A percentile compares a stretch with the other conserved stretches of the same genome.
These are phyloP conservation scores for Galagoides demidoff DNA, from an alignment of 2,797 vertebrate genomes.

Conservation along the genomic window DNA sequence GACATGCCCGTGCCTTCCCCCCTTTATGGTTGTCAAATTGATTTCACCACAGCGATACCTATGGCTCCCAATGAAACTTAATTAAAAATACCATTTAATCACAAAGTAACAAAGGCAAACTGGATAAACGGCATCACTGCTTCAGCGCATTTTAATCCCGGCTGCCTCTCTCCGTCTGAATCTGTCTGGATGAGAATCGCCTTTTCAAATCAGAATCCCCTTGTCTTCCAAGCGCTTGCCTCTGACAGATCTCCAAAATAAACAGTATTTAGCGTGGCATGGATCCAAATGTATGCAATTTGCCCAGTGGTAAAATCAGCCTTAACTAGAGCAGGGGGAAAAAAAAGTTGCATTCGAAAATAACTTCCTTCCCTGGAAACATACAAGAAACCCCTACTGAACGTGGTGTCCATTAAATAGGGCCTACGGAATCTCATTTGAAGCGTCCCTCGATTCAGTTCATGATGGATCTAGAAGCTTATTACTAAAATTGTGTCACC, in stretches of 20 bases:
- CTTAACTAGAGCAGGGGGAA: slow-evolving; percentile 66
- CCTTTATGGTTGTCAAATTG: slow-evolving; percentile 82
- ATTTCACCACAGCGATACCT: slow-evolving; percentile 80
- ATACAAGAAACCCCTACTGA: background rate
- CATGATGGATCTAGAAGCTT: slow-evolving; percentile 37
- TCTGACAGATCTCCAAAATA: slow-evolving; percentile 84
- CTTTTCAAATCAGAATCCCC: slow-evolving; percentile 84
- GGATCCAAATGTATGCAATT: slow-evolving; percentile 81
- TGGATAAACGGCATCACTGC: slow-evolving; percentile 78
- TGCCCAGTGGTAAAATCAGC: slow-evolving; percentile 81
- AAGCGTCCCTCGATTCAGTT: background rate
- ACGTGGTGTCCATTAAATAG: background rate
- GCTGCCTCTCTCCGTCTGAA: slow-evolving; percentile 72
- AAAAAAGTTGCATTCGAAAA: slow-evolving; percentile 51
- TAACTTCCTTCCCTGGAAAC: slow-evolving; percentile 23
- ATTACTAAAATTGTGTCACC: slow-evolving; percentile 51
- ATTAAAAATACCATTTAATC: slow-evolving; percentile 87
- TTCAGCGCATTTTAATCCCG: slow-evolving; percentile 76
- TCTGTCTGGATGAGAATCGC: slow-evolving; percentile 80
- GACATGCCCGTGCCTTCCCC: slow-evolving; percentile 59
- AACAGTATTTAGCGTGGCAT: slow-evolving; percentile 82
- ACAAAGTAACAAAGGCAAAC: slow-evolving; percentile 82
- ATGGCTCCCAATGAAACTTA: slow-evolving; percentile 81
- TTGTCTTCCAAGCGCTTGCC: slow-evolving; percentile 77
- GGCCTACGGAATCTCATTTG: background rate